These are phyloP conservation scores for Gymnothorax javanicus DNA, from an alignment of 2,797 vertebrate species.

Conservation along the genomic window DNA sequence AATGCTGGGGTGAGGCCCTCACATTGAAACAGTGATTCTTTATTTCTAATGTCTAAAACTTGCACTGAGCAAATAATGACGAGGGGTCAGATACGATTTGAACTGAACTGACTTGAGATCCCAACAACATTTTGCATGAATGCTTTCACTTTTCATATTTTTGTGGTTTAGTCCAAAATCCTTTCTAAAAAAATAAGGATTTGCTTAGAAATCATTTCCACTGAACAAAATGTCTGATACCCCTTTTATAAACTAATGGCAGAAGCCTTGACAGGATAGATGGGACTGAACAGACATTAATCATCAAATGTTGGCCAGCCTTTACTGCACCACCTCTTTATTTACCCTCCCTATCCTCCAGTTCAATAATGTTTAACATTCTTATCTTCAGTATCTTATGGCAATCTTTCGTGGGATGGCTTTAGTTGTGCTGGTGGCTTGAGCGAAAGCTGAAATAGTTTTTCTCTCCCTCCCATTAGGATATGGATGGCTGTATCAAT, in stretches of 20 bases:
- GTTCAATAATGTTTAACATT: not conserved
- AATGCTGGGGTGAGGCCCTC: not conserved
- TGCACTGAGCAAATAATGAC: not conserved
- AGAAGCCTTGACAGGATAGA: not conserved
- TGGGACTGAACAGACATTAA: constrained; percentile 14
- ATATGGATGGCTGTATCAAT: constrained; percentile 54
- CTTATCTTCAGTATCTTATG: not conserved
- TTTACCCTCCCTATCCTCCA: not conserved
- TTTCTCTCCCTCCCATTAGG: constrained; percentile 48
- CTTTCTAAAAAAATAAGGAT: not conserved
- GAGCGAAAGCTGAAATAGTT: constrained; percentile 47
- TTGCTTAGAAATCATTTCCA: not conserved
- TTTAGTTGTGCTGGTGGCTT: constrained; percentile 38
- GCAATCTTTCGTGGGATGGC: constrained; percentile 26
- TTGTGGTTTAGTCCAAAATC: not conserved
- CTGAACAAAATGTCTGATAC: not conserved
- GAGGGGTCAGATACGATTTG: not conserved
- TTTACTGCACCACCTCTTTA: not conserved
- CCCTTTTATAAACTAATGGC: not conserved
- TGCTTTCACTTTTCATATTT: not conserved
- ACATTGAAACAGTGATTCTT: constrained; percentile 12
- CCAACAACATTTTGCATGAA: not conserved
- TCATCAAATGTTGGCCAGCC: constrained; percentile 7
- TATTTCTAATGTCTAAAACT: not conserved
- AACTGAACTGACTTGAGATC: not conserved